phyloP scores from a whole-genome alignment of 2,113 vertebrate species.

The Tympanuchus pallidicinctus region DNA sequence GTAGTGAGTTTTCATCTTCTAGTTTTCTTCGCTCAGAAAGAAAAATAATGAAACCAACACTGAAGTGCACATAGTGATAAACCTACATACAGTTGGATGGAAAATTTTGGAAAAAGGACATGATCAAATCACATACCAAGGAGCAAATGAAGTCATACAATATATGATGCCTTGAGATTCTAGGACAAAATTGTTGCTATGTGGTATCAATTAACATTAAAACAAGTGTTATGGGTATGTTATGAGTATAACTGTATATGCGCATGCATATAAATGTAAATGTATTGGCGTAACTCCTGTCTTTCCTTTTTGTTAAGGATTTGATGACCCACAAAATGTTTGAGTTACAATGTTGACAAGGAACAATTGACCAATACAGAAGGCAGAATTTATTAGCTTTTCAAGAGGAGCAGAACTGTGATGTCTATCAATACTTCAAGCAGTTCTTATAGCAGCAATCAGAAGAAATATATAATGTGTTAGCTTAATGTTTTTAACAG shows the following conservation, averaged over 20 bases:
- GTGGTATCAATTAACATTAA: background rate
- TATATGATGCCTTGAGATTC: background rate
- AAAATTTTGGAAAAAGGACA: background rate
- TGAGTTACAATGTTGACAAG: background rate
- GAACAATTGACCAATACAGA: background rate
- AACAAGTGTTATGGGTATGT: background rate
- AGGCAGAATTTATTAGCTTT: background rate
- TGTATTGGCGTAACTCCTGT: background rate
- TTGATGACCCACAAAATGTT: background rate
- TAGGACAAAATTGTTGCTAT: background rate
- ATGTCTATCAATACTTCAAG: background rate
- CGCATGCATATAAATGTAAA: background rate
- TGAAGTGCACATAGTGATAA: background rate
- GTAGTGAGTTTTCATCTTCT: background rate
- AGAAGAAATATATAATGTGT: background rate
- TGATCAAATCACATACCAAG: background rate
- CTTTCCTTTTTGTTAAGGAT: background rate
- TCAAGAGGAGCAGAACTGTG: background rate
- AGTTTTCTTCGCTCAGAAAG: background rate
- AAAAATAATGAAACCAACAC: conserved; percentile 5
- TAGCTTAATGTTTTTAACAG: background rate
- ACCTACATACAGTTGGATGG: background rate
- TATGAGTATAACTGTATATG: background rate
- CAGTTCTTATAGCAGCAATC: background rate
- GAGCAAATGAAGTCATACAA: background rate